Percentiles rank a stretch among this genome's conserved stretches.
phyloP scores from a whole-genome alignment of 2,888 invertebrate species.

The Doris montereyensis region DNA sequence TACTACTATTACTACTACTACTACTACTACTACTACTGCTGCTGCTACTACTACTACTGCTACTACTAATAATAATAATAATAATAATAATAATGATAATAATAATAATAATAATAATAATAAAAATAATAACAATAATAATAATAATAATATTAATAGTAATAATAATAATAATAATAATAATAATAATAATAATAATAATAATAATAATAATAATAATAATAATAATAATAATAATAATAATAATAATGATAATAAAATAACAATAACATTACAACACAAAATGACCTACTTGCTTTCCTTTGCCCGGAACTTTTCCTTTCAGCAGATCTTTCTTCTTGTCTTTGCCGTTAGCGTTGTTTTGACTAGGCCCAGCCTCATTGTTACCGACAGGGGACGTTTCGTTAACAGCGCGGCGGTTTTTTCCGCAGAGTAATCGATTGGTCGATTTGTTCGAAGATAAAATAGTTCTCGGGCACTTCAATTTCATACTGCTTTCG shows the following conservation, averaged over 20 bases:
- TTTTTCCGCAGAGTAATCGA: background rate
- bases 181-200: too few species aligned
- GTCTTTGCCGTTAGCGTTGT: background rate
- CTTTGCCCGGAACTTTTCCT: too few species aligned
- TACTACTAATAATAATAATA: too few species aligned
- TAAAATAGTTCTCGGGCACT: constrained; percentile 38
- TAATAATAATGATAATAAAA: too few species aligned
- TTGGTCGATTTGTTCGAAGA: constrained; percentile 21
- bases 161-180: too few species aligned
- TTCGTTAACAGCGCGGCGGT: background rate
- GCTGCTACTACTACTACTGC: too few species aligned
- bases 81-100: background rate
- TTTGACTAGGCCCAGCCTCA: background rate
- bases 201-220: too few species aligned
- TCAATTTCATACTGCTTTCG: constrained; percentile 30
- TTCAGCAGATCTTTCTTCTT: background rate
- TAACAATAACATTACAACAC: too few species aligned
- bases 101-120: background rate
- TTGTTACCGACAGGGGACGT: background rate
- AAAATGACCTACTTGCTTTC: too few species aligned
- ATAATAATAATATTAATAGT: background rate
- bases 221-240: too few species aligned
- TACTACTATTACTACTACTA: too few species aligned
- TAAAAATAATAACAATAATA: background rate
- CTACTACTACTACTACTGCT: too few species aligned